Percentiles rank a stretch among this genome's conserved stretches.
phyloP scores from a whole-genome alignment of 2,888 invertebrate species.

The Heliconius charithonia region DNA sequence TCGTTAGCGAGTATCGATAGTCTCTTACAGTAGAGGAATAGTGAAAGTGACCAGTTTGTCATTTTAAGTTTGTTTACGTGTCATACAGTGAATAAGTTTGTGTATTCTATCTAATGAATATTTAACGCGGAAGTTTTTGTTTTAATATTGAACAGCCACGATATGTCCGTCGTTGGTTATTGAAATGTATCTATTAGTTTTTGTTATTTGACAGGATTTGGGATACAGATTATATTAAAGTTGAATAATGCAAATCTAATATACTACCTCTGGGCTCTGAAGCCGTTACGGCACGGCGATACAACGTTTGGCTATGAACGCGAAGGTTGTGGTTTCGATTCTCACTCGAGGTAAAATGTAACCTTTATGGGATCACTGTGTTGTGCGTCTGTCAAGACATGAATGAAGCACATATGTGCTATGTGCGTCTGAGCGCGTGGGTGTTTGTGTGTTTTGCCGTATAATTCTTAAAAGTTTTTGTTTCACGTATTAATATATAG shows the following conservation, averaged over 20 bases:
- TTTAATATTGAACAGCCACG: constrained; percentile 31
- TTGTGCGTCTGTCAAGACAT: not conserved
- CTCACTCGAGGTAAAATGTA: not conserved
- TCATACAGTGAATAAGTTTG: constrained; percentile 53
- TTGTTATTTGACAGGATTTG: constrained; percentile 8
- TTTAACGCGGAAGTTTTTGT: constrained; percentile 48
- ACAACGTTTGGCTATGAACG: not conserved
- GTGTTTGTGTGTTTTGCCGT: too few relatives aligned
- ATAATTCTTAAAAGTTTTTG: too few relatives aligned
- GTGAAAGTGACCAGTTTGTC: constrained; percentile 75
- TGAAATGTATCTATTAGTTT: not conserved
- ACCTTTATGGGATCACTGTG: not conserved
- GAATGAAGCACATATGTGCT: too few relatives aligned
- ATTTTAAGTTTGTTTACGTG: constrained; percentile 71
- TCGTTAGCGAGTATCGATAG: constrained; percentile 19
- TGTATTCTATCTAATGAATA: constrained; percentile 54
- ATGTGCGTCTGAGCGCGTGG: too few relatives aligned
- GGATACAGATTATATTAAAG: not conserved
- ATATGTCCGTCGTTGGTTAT: constrained; percentile 34
- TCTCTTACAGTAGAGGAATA: constrained; percentile 45
- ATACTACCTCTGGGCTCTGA: not conserved
- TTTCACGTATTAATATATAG: too few relatives aligned
- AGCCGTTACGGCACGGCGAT: not conserved
- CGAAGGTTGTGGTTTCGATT: not conserved
- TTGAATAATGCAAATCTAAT: not conserved